phyloP scores from a whole-genome alignment of 1,140 invertebrate genomes.

The Steinernema feltiae region DNA sequence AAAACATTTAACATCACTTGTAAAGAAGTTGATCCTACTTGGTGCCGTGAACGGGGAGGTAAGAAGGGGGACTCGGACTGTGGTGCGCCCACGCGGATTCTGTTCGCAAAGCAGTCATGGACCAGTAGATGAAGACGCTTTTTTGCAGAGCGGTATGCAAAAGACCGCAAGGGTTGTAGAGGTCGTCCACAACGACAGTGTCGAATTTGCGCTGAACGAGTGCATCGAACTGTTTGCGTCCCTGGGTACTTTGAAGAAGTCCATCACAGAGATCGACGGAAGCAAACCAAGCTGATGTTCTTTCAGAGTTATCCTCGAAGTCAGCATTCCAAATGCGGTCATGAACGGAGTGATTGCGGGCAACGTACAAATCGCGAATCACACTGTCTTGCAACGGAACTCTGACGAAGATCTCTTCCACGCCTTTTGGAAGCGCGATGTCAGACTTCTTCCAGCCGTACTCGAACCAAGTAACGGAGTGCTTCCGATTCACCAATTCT shows the following conservation, averaged over 20 bases:
- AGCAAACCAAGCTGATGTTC: slow-evolving; percentile 46
- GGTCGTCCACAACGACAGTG: slow-evolving; percentile 46
- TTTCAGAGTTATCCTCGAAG: slow-evolving; percentile 40
- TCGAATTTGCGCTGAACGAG: slow-evolving; percentile 39
- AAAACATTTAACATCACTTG: not conserved
- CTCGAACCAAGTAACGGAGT: slow-evolving; percentile 54
- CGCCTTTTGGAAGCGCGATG: slow-evolving; percentile 37
- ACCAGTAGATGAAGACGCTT: slow-evolving; percentile 55
- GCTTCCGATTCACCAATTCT: slow-evolving; percentile 48
- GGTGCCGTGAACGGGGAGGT: slow-evolving; percentile 55
- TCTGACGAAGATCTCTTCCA: slow-evolving; percentile 46
- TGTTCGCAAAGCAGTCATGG: slow-evolving; percentile 53
- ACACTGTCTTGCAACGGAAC: slow-evolving; percentile 28
- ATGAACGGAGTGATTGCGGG: slow-evolving; percentile 40
- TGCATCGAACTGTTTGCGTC: slow-evolving; percentile 40
- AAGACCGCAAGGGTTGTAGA: slow-evolving; percentile 56
- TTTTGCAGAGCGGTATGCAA: slow-evolving; percentile 35
- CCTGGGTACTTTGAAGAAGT: slow-evolving; percentile 28
- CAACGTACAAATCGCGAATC: slow-evolving; percentile 40
- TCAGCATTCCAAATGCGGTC: slow-evolving; percentile 35
- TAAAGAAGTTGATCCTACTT: slow-evolving; percentile 22
- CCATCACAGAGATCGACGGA: slow-evolving; percentile 48
- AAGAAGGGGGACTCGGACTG: slow-evolving; percentile 52
- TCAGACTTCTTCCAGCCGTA: slow-evolving; percentile 43
- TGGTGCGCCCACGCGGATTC: slow-evolving; percentile 57